These are phyloP conservation scores for Cyclura pinguis DNA, from an alignment of 2,797 vertebrate species.

Conservation along the genomic window DNA sequence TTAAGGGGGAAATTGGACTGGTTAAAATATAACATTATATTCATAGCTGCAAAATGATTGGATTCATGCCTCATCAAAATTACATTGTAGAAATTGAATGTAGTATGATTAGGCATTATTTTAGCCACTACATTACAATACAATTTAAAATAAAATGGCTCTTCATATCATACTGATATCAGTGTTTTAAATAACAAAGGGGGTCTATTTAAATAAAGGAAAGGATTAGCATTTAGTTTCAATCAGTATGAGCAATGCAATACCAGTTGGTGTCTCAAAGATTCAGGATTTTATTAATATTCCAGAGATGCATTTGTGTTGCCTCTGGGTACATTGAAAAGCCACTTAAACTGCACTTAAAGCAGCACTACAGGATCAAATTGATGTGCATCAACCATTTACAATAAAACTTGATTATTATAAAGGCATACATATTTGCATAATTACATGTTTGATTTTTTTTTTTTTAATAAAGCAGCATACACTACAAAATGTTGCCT, in stretches of 20 bases:
- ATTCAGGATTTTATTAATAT: slow-evolving; percentile 89
- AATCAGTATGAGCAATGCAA: slow-evolving; percentile 83
- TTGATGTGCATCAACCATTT: slow-evolving; percentile 89
- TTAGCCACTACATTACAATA: slow-evolving; percentile 86
- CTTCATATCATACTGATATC: slow-evolving; percentile 83
- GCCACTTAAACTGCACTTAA: slow-evolving; percentile 90
- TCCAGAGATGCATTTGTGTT: slow-evolving; percentile 87
- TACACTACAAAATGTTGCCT: slow-evolving; percentile 82
- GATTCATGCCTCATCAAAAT: slow-evolving; percentile 84
- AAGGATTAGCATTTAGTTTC: slow-evolving; percentile 87
- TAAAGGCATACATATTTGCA: slow-evolving; percentile 90
- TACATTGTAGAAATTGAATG: slow-evolving; percentile 85
- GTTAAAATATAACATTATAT: slow-evolving; percentile 75
- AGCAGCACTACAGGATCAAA: slow-evolving; percentile 89
- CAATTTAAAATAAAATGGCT: slow-evolving; percentile 85
- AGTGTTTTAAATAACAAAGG: slow-evolving; percentile 89
- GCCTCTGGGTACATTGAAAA: slow-evolving; percentile 88
- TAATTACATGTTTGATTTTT: slow-evolving; percentile 89
- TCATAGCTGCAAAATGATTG: slow-evolving; percentile 75
- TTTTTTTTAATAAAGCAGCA: slow-evolving; percentile 83
- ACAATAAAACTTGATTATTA: slow-evolving; percentile 91
- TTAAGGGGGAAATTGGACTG: slow-evolving; percentile 78
- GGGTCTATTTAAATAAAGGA: slow-evolving; percentile 79
- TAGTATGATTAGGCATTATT: slow-evolving; percentile 86
- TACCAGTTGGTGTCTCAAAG: slow-evolving; percentile 87